phyloP scores from a whole-genome alignment of 2,113 vertebrate genomes.

The Chiloscyllium plagiosum region DNA sequence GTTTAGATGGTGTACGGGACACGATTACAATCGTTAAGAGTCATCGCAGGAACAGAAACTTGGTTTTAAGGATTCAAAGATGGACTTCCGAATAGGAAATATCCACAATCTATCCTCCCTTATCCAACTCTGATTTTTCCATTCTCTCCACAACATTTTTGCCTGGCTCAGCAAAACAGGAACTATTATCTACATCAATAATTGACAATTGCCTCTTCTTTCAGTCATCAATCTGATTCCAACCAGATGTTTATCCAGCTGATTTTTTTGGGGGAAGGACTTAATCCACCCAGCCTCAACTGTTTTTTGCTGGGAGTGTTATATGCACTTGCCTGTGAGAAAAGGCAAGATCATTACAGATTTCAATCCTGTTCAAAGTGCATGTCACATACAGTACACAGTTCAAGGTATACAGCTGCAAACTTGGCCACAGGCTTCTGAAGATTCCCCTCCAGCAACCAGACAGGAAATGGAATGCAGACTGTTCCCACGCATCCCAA shows the following conservation, averaged over 20 bases:
- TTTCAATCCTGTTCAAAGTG: neutral
- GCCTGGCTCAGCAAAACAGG: neutral
- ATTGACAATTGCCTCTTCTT: neutral
- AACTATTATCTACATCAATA: neutral
- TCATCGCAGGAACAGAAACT: neutral
- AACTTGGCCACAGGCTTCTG: neutral
- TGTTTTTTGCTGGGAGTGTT: neutral
- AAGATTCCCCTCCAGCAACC: neutral
- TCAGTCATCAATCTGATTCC: neutral
- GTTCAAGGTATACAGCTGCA: constrained; percentile 21
- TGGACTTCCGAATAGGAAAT: neutral
- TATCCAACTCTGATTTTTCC: neutral
- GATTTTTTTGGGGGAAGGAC: neutral
- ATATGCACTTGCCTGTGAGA: neutral
- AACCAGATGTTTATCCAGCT: constrained; percentile 24
- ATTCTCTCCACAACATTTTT: neutral
- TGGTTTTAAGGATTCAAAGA: neutral
- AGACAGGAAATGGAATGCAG: neutral
- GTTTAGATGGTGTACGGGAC: neutral
- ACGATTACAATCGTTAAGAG: neutral
- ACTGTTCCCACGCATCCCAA: neutral
- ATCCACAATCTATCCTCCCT: neutral
- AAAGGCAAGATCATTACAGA: neutral
- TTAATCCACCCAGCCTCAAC: neutral
- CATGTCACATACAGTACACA: neutral